Evolutionary conservation across 2,113 vertebrate genomes (phyloP).

Genomic region (Brachyistius frenatus): DNA sequence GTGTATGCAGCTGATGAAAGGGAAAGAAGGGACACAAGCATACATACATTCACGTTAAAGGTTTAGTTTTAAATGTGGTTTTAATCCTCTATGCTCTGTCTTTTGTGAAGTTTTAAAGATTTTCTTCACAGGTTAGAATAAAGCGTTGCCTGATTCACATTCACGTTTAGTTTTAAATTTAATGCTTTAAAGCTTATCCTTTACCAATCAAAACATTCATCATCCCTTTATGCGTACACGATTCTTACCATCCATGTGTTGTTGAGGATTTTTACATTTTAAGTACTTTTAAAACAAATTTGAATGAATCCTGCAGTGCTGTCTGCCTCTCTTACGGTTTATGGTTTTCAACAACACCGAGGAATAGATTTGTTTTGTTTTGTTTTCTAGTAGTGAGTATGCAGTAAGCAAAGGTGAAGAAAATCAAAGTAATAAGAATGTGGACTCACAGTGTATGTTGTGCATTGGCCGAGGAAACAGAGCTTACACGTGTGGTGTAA

Average conservation of each 20-base stretch:
- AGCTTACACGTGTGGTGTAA: slow-evolving; percentile 29
- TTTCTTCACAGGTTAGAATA: no score
- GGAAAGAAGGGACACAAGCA: not conserved
- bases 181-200: no score
- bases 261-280: not conserved
- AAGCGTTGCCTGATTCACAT: no score
- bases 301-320: not conserved
- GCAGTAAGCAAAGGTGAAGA: slow-evolving; percentile 18
- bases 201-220: no score
- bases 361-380: not conserved
- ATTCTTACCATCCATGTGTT: not conserved
- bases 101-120: no score
- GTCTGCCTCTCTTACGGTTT: not conserved
- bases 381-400: not conserved
- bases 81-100: no score
- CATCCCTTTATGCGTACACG: no score
- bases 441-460: not conserved
- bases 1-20: not conserved
- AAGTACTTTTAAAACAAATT: not conserved
- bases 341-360: not conserved
- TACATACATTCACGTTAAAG: not conserved
- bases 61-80: not conserved
- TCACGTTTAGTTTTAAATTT: no score
- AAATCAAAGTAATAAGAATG: slow-evolving; percentile 29
- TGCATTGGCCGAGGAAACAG: slow-evolving; percentile 16